Evolutionary conservation across 2,888 invertebrate genomes (phyloP), one percentile per base, ranked within the genome.

Genomic region (Pammene fasciana): DNA sequence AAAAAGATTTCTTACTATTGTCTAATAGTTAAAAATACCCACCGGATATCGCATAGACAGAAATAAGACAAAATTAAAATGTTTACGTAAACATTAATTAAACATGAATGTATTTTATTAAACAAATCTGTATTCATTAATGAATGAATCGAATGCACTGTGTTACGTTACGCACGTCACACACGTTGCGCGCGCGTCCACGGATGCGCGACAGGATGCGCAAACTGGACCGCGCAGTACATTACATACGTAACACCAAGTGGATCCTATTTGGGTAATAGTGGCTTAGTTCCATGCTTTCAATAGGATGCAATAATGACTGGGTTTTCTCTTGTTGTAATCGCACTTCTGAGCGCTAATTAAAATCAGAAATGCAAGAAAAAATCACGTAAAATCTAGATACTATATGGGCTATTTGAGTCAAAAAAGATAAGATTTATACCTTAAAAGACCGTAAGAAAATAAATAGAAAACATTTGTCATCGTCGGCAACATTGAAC

Each of bases 121-220:
- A 26, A 4, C 26, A 26, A 26, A 26, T 26, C 26, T 26, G 26
- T 26, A 4, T 26, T 26, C 4, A 54, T 1, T n/a, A 54, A 54
- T 54, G 13, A 54, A 34, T 54, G 34, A 13, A 54, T n/a, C 34
- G n/a, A 54, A 13, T 7, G n/a, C 18, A 11, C n/a, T 2, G n/a
- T 36, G 34, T 54, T 54, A 36, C 52, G 34, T 34, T 5, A 54
- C n/a, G 18, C n/a, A 34, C 54, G 54, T 54, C 54, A 54, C 54
- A 54, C 26, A 46, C 34, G 38, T 38, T 41, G 56, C 56, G 56
- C 18, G 9, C 26, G 26, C 50, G 38, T 18, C 14, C 4, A 26
- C 67, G 67, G 67, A 67, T 54, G 59, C 60, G 18, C 54, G 38
- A 60, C 52, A 60, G 67, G 67, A 67, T 60, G 36, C 14, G 38